A percentile compares a stretch with the other conserved stretches of the same genome.
Evolutionary conservation across 2,113 vertebrate species (phyloP).

Genomic region (Natator depressus): DNA sequence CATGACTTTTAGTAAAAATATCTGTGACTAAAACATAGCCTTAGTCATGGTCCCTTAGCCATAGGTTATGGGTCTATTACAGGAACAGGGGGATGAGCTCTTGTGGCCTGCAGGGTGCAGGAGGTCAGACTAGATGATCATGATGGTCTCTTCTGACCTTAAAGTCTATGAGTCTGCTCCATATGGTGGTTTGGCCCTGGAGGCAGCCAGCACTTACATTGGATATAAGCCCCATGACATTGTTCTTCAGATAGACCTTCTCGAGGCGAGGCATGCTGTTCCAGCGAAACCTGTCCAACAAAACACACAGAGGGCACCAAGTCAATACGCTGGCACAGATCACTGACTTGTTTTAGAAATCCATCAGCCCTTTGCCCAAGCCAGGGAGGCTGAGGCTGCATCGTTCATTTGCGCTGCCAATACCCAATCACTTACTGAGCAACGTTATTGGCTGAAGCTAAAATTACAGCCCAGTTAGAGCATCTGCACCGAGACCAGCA

Average conservation of each 20-base stretch:
- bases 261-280: slow-evolving; percentile 93
- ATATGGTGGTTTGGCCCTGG: not conserved
- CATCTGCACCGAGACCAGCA: not conserved
- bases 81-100: not conserved
- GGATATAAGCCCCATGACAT: slow-evolving; percentile 92
- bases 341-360: not conserved
- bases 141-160: not conserved
- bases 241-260: slow-evolving; percentile 94
- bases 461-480: not conserved
- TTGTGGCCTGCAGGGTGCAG: not conserved
- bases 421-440: not conserved
- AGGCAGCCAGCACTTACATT: slow-evolving; percentile 75
- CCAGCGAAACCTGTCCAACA: slow-evolving; percentile 88
- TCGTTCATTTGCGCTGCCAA: not conserved
- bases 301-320: not conserved
- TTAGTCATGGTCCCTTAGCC: not conserved
- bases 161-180: not conserved
- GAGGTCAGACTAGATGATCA: not conserved
- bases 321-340: not conserved
- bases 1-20: too few species aligned
- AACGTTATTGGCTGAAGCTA: not conserved
- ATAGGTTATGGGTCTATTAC: not conserved
- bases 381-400: not conserved
- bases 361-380: not conserved
- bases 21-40: too few species aligned